Base-by-base conservation (phyloP, 1,140 invertebrate species). In the Delia radicum region DNA sequence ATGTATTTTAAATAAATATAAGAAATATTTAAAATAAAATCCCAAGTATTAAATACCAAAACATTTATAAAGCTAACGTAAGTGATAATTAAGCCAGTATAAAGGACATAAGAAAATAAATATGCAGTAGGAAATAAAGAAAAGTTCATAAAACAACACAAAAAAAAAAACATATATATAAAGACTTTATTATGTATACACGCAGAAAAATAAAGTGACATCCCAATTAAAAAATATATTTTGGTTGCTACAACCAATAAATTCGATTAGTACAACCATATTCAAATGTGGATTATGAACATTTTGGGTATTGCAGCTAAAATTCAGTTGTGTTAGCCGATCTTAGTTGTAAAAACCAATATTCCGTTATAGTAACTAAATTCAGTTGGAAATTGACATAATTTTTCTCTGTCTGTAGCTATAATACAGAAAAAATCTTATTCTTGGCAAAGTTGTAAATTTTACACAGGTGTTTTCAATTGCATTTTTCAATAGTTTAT, bases 1-100 rank as follows among this genome's bases (percentile, higher is more conserved):
- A n/a, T n/a, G n/a, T n/a, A n/a, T n/a, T n/a, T n/a, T n/a, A n/a
- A n/a, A n/a, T n/a, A n/a, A n/a, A n/a, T n/a, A n/a, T n/a, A n/a
- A n/a, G n/a, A n/a, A n/a, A 42, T 3, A 42, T 21, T 21, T 21
- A 67, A 67, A 15, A 67, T 12, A 67, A 33, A 69, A n/a, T 37
- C 18, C 7, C 15, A n/a, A 29, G 65, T 69, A 69, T 69, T 33
- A 10, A 69, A 69, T 69, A 69, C 65, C 65, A 10, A 21, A 7
- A 37, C 18, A 15, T 37, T 21, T 55, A 55, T 37, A 37, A 67
- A 33, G 26, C 28, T 69, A 69, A 69, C 18, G 31, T 69, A 33
- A 69, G 65, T 69, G 65, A 37, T 69, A 69, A 69, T 69, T 69
- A 69, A 69, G 65, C 13, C 29, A 33, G 65, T 33, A 55, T 55